These are phyloP conservation scores for Nixonia krombeini DNA, from an alignment of 1,140 invertebrate species.

Conservation along the genomic window DNA sequence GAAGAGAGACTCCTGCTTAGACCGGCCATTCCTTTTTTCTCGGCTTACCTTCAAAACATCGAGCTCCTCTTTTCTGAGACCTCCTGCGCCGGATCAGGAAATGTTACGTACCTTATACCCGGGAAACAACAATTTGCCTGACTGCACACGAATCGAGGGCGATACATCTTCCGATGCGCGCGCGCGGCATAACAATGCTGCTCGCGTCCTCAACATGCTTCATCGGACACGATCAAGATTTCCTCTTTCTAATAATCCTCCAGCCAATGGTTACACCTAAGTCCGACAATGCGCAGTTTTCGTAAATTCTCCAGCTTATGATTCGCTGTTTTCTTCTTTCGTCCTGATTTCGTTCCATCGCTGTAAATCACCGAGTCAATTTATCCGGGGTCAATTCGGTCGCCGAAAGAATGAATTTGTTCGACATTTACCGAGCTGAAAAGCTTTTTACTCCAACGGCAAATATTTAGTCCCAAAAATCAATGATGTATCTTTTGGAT, in stretches of 20 bases:
- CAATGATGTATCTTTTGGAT: too few relatives aligned
- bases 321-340: conserved; percentile 5
- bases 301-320: neutral
- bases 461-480: too few relatives aligned
- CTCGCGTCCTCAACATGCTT: conserved; percentile 32
- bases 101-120: conserved; percentile 38
- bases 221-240: conserved; percentile 56
- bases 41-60: conserved; percentile 8
- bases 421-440: too few relatives aligned
- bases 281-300: conserved; percentile 11
- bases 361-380: too few relatives aligned
- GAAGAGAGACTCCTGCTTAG: conserved; percentile 4
- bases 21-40: conserved; percentile 5
- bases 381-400: too few relatives aligned
- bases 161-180: conserved; percentile 34
- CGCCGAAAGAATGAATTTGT: too few relatives aligned
- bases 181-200: conserved; percentile 42
- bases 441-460: too few relatives aligned
- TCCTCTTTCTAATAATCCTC: conserved; percentile 30
- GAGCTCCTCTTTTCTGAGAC: neutral
- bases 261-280: conserved; percentile 34
- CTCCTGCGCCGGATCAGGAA: conserved; percentile 31
- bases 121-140: conserved; percentile 48
- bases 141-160: conserved; percentile 42
- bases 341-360: too few relatives aligned